phyloP scores from a whole-genome alignment of 2,797 vertebrate species.

The Sebastes matsubarae region DNA sequence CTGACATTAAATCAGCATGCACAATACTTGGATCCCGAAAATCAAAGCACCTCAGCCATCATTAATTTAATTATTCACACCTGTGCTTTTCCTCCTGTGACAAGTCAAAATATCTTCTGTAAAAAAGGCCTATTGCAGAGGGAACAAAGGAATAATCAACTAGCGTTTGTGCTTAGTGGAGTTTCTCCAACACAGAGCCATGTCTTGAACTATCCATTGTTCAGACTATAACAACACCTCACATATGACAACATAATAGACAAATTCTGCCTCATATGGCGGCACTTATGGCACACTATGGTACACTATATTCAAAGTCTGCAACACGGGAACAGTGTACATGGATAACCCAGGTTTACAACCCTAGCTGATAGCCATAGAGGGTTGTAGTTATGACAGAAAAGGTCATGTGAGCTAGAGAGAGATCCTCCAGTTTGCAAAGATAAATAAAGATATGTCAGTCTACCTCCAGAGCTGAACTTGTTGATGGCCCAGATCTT shows the following conservation, averaged over 20 bases:
- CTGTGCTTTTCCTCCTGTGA: too few relatives aligned
- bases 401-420: not conserved
- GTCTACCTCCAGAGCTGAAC: conserved; percentile 80
- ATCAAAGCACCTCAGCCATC: too few relatives aligned
- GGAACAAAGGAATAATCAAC: not conserved
- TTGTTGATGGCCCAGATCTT: conserved; percentile 90
- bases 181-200: not conserved
- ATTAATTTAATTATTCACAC: too few relatives aligned
- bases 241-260: not conserved
- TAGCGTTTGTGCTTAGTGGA: not conserved
- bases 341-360: not conserved
- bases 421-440: not conserved
- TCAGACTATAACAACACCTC: not conserved
- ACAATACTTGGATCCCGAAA: too few relatives aligned
- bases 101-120: too few relatives aligned
- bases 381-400: not conserved
- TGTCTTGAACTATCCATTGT: not conserved
- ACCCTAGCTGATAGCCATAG: not conserved
- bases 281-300: too few relatives aligned
- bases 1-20: too few relatives aligned
- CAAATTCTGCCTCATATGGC: not conserved
- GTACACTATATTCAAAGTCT: not conserved
- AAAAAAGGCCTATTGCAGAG: not conserved
- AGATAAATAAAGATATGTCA: not conserved
- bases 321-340: not conserved